Percentiles rank a stretch among this genome's conserved stretches.
These are phyloP conservation scores for Pterocles orientalis DNA, from an alignment of 2,113 vertebrate genomes.

Conservation along the genomic window DNA sequence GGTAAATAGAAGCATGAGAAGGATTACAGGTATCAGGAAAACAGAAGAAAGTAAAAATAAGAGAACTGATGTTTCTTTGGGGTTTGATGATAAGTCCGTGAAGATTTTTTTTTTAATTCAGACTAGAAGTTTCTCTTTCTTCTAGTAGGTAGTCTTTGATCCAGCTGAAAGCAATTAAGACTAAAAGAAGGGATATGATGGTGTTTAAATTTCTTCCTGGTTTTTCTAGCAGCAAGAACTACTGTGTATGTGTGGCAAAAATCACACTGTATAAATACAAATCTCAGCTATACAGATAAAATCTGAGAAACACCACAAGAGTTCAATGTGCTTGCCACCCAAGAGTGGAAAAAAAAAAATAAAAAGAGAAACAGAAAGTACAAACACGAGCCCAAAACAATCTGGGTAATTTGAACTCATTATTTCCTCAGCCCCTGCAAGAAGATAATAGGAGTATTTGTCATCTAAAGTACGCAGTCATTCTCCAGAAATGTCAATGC, in stretches of 20 bases:
- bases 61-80: neutral
- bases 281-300: neutral
- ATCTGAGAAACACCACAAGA: neutral
- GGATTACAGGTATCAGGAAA: neutral
- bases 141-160: neutral
- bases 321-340: neutral
- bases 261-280: neutral
- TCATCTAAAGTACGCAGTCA: neutral
- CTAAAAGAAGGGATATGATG: neutral
- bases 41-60: neutral
- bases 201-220: neutral
- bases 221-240: neutral
- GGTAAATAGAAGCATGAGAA: neutral
- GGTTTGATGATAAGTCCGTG: neutral
- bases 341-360: neutral
- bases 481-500: neutral
- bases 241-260: neutral
- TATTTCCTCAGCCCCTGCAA: neutral
- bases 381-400: neutral
- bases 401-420: neutral
- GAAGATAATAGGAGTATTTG: neutral
- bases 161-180: neutral
- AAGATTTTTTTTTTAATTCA: neutral
- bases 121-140: neutral
- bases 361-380: neutral